Percentiles rank a stretch among this genome's conserved stretches.
Conservation (phyloP, 2,797 vertebrate genomes). For the Acanthurus leucopareius region DNA sequence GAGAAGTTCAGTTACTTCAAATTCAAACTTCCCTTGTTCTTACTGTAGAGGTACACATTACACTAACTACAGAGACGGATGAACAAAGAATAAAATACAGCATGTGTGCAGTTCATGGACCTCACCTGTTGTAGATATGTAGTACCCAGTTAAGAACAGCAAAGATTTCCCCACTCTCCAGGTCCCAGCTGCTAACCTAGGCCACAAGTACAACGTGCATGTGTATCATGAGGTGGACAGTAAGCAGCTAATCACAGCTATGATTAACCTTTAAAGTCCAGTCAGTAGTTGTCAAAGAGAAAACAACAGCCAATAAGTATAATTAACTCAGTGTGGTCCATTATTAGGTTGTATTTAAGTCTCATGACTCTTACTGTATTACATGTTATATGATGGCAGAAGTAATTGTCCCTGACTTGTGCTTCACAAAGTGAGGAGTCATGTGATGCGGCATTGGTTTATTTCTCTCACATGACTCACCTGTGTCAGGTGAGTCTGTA, state of each 20-base stretch:
- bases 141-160: conserved; percentile 93
- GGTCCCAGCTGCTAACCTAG: conserved; percentile 89
- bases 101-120: background rate
- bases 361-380: background rate
- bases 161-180: conserved; percentile 93
- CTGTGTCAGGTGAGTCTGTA: conserved; percentile 88
- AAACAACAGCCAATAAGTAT: background rate
- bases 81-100: background rate
- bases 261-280: background rate
- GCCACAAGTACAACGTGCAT: conserved; percentile 51
- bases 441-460: background rate
- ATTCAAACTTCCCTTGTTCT: background rate
- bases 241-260: too few species aligned
- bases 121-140: conserved; percentile 93
- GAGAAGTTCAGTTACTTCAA: background rate
- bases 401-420: background rate
- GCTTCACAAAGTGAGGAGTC: background rate
- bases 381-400: background rate
- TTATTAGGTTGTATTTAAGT: background rate
- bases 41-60: background rate
- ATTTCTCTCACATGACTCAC: conserved; percentile 62
- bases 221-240: conserved; percentile 1
- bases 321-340: background rate
- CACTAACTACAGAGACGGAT: background rate
- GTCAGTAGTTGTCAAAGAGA: background rate